Base-by-base conservation (phyloP, 2,113 vertebrate genomes). In the Tretioscincus oriximinensis region DNA sequence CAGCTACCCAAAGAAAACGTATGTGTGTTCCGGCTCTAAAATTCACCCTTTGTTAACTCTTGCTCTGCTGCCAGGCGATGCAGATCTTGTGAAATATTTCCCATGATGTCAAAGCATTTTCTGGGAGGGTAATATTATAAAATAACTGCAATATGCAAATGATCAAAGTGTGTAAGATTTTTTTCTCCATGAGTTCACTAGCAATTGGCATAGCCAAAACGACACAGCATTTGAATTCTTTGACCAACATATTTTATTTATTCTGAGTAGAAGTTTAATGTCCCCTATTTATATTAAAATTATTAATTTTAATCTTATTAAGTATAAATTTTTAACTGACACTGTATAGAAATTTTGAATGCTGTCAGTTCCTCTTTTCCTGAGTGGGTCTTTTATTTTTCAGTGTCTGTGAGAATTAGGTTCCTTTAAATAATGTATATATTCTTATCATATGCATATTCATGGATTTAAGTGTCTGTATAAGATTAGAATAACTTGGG, bases 291-390 rank as follows among this genome's bases (percentile, higher is more conserved):
- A 41, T 41, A 41, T 41, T 41, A 41, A 41, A 41, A 5, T 41
- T n/a, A n/a, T n/a, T n/a, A n/a, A 41, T 41, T 4, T 41, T 41
- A 41, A 41, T 41, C 35, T 41, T 41, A 41, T 66, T 29, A 41
- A 60, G 26, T 81, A n/a, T 63, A 76, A 81, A 14, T 31, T 35
- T 35, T 66, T 63, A n/a, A 49, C 45, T 29, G 70, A 51, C 80
- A 61, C 28, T 16, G 69, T 76, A 41, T 68, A 63, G 21, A 69
- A 69, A 29, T 31, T 8, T 5, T 65, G 70, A 66, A 51, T 9
- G 18, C 35, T 49, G 54, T 2, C 31, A 47, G 54, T 76, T 76
- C 35, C 35, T 5, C n/a, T 9, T 82, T 82, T 63, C 22, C 35
- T 61, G n/a, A 70, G 7, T n/a, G 12, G 28, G 5, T 5, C 14